Percentiles rank a stretch among this genome's conserved stretches.
These are phyloP conservation scores for Sitophilus oryzae DNA, from an alignment of 1,140 invertebrate species.

Conservation along the genomic window DNA sequence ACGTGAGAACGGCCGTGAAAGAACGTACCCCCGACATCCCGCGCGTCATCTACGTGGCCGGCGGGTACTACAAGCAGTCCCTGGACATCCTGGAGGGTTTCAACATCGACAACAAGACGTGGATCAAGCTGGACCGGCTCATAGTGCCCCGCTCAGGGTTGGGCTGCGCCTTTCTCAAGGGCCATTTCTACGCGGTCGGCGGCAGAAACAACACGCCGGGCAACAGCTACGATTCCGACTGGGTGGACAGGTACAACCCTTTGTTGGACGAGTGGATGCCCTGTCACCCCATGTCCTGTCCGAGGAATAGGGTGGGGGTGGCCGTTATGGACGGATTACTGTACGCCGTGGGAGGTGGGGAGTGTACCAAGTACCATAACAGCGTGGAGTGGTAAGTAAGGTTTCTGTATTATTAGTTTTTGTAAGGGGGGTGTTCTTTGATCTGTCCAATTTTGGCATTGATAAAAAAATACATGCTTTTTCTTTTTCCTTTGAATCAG, in stretches of 20 bases:
- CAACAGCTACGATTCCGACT: constrained; percentile 72
- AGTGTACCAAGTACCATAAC: constrained; percentile 73
- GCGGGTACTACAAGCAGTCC: constrained; percentile 81
- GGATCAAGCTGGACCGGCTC: constrained; percentile 71
- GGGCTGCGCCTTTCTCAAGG: constrained; percentile 80
- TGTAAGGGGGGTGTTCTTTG: too few species aligned
- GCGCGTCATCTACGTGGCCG: constrained; percentile 82
- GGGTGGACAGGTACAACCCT: constrained; percentile 77
- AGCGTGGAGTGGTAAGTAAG: constrained; percentile 81
- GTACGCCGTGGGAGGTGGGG: constrained; percentile 86
- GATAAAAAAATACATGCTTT: too few species aligned
- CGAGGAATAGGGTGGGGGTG: constrained; percentile 80
- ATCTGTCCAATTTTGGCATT: too few species aligned
- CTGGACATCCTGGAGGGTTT: constrained; percentile 81
- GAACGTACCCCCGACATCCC: constrained; percentile 80
- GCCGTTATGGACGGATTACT: constrained; percentile 86
- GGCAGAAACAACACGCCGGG: constrained; percentile 82
- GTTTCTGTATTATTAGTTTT: too few species aligned
- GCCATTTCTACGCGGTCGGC: constrained; percentile 83
- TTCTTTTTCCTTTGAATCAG: too few species aligned
- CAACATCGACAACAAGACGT: constrained; percentile 77
- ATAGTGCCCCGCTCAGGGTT: constrained; percentile 80
- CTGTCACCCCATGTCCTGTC: constrained; percentile 75
- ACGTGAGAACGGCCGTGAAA: constrained; percentile 73
- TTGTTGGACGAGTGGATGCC: constrained; percentile 69